Evolutionary conservation across 2,797 vertebrate species (phyloP), one percentile per base, ranked within the genome.

Genomic region (Okamejei kenojei): DNA sequence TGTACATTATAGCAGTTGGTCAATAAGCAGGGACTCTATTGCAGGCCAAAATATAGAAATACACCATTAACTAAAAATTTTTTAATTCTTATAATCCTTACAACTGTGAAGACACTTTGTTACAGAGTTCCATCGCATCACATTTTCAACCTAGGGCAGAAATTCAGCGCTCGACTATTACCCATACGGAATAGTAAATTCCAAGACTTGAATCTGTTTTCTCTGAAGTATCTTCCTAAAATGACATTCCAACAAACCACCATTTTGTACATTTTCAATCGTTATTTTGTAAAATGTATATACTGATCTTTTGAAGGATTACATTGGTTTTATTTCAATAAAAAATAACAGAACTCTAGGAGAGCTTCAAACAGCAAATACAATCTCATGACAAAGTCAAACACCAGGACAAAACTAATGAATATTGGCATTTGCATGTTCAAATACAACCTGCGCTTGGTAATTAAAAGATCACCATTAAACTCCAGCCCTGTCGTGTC

Each of bases 391-490:
- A 92, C 90, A 76, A 73, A 74, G 35, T 88, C 84, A 88, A 88
- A 92, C 68, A 91, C 68, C 90, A 74, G 45, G 32, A 73, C 90
- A 91, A 92, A 92, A 92, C 68, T 74, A 92, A 76, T 92, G 71
- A 92, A 74, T 92, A 71, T 54, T 92, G 90, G 90, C 71, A 92
- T 92, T 92, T 92, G 90, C 71, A 10, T 92, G 90, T 92, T 92
- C 90, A 92, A 92, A 91, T 54, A 92, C 38, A 92, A 74, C 90
- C 38, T 54, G 68, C 54, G 23, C 26, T 76, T 92, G 90, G 90
- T 92, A 76, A 92, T 76, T 54, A 92, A 74, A 76, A 92, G 90
- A 92, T 92, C 32, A 92, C 90, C 90, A 92, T 92, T 74, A 92
- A 91, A 54, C 73, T 92, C 38, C 35, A n/a, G 90, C 90, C 90